Evolutionary conservation across 2,888 invertebrate genomes (phyloP), one percentile per base, ranked within the genome.

Genomic region (Gymnocheta viridis): DNA sequence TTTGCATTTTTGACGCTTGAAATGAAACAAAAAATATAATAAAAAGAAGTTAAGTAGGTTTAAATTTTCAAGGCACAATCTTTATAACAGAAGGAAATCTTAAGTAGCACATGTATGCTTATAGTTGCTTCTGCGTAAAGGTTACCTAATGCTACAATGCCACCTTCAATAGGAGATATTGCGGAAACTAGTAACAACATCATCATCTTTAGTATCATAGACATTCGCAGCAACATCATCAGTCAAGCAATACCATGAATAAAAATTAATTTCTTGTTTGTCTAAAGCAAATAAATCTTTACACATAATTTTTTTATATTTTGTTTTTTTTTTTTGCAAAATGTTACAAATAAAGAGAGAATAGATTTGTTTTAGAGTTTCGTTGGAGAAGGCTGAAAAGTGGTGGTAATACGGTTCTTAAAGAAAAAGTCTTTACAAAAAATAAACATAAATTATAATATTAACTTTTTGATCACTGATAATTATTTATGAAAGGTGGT

Each of bases 211-310:
- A 14, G 38, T n/a, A 44, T 35, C 44, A 29, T 62, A 24, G 41
- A 14, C 51, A 56, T 62, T 62, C 47, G 62, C 78, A 62, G 17
- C 64, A 60, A 32, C 47, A 66, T 47, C 66, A 49, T 29, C 44
- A 74, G 58, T n/a, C 60, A 67, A 29, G 67, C 69, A 54, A 54
- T 81, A 56, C 41, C 67, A 81, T 84, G 77, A 84, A 84, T 84
- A 84, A 81, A 73, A 84, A 84, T 81, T 84, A 84, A 84, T 81
- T 69, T 84, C 80, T 84, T 84, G 73, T 84, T 81, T 77, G 72
- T 81, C 81, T 81, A 73, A 29, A 81, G 76, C 81, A 84, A 77
- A 84, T 84, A 84, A 84, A 81, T 81, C 84, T 79, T 82, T 78
- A 47, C n/a, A 35, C n/a, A 69, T 49, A 29, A 14, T 51, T 81